Percentiles rank a stretch among this genome's conserved stretches.
Conservation (phyloP, 1,140 invertebrate species). For the Nautilus pompilius region DNA sequence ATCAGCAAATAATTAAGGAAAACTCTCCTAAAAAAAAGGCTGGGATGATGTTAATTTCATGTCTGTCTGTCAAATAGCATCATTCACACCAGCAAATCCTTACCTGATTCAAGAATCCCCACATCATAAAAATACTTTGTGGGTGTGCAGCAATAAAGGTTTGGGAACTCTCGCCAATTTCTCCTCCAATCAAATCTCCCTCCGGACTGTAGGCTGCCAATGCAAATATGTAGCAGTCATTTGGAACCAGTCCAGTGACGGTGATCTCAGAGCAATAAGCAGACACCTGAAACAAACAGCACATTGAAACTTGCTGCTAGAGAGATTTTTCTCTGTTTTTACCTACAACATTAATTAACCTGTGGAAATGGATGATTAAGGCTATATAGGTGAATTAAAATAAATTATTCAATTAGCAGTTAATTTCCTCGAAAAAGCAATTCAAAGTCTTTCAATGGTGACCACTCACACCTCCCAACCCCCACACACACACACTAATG, state of each 20-base stretch:
- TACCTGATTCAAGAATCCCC: conserved; percentile 51
- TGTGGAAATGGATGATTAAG: background rate
- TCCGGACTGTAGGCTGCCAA: conserved; percentile 52
- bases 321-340: background rate
- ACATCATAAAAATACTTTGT: conserved; percentile 48
- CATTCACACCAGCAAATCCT: no score
- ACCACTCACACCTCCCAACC: no score
- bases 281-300: conserved; percentile 29
- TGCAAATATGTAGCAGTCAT: conserved; percentile 53
- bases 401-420: no score
- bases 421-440: no score
- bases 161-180: conserved; percentile 49
- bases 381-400: no score
- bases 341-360: background rate
- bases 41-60: background rate
- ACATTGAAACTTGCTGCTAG: background rate
- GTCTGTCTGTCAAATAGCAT: no score
- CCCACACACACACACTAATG: no score
- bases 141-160: conserved; percentile 51
- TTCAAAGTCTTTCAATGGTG: no score
- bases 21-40: background rate
- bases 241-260: conserved; percentile 42
- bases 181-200: conserved; percentile 49
- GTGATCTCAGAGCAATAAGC: conserved; percentile 35
- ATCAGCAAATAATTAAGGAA: background rate